Evolutionary conservation across 2,113 vertebrate species (phyloP).

Genomic region (Connochaetes taurinus): DNA sequence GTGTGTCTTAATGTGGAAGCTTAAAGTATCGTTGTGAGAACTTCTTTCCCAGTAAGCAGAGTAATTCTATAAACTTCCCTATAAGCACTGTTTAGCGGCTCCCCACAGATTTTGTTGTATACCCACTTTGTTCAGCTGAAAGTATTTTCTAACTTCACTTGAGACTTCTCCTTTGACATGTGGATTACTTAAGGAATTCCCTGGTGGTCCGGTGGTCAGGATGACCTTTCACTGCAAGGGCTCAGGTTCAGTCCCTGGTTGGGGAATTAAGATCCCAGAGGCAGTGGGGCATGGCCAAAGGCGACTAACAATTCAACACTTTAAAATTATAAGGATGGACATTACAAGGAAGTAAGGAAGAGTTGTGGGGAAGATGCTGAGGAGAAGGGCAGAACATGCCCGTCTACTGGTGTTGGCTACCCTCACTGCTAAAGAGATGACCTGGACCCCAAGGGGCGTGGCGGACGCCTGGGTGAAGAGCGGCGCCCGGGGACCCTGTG

Average conservation of each 20-base stretch:
- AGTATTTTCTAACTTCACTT: not conserved
- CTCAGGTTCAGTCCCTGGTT: not conserved
- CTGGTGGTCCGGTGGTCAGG: not conserved
- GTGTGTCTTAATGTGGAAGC: not conserved
- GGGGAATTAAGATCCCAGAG: not conserved
- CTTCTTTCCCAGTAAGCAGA: not conserved
- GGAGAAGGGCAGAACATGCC: rapidly evolving
- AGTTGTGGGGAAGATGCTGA: not conserved
- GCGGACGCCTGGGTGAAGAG: not conserved
- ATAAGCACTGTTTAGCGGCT: not conserved
- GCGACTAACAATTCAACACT: not conserved
- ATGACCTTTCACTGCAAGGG: not conserved
- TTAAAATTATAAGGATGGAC: not conserved
- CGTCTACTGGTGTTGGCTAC: rapidly evolving
- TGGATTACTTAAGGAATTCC: not conserved
- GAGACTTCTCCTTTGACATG: not conserved
- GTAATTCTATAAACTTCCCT: not conserved
- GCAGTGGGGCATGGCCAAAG: not conserved
- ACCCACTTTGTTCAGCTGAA: not conserved
- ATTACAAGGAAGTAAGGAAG: not conserved
- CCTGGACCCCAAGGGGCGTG: rapidly evolving
- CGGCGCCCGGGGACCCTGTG: rapidly evolving
- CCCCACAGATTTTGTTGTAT: not conserved
- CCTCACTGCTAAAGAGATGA: rapidly evolving
- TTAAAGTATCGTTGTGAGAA: not conserved